Percentiles rank a stretch among this genome's conserved stretches.
Conservation (phyloP, 1,140 invertebrate species). For the Ruditapes philippinarum region DNA sequence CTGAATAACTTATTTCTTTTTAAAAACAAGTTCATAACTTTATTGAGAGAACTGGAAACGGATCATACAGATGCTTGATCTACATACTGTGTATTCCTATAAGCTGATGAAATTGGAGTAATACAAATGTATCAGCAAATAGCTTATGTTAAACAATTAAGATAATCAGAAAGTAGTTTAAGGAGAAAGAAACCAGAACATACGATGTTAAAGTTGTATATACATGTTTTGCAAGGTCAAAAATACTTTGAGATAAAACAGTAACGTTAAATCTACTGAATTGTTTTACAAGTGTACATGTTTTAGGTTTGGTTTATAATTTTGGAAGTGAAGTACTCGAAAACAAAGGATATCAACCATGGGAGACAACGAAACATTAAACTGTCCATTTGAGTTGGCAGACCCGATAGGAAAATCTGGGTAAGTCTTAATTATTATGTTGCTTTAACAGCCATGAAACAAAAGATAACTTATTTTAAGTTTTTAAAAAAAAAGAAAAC, state of each 20-base stretch:
- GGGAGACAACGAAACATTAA: background rate
- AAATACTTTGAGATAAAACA: background rate
- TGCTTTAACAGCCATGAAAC: background rate
- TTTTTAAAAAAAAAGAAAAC: background rate
- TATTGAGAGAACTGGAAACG: no score
- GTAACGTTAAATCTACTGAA: background rate
- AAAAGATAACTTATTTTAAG: background rate
- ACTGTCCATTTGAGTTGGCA: slow-evolving; percentile 19
- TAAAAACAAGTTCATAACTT: no score
- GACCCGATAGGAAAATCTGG: background rate
- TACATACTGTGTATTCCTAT: no score
- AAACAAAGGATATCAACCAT: background rate
- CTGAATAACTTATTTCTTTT: no score
- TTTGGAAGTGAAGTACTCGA: background rate
- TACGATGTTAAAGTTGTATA: background rate
- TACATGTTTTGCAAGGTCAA: background rate
- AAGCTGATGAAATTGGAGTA: no score
- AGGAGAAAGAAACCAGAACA: no score
- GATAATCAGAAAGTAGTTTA: no score
- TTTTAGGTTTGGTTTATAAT: background rate
- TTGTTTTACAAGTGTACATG: background rate
- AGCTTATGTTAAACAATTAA: no score
- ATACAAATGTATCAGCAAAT: no score
- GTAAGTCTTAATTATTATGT: background rate
- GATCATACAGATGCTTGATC: no score